Base-by-base conservation (phyloP, 2,888 invertebrate genomes). In the Anagyrus pseudococci region DNA sequence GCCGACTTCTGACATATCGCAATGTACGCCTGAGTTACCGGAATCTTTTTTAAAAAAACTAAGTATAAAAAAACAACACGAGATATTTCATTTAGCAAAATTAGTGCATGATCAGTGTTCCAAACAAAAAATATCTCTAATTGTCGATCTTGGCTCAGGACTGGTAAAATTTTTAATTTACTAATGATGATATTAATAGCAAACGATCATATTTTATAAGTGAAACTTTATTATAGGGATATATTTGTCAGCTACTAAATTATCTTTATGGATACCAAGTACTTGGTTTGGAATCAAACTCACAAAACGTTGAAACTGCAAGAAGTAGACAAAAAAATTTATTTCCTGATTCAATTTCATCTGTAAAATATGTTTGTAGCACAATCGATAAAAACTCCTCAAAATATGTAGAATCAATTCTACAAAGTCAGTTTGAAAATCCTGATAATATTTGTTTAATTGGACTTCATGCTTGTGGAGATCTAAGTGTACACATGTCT, bases 381-480 rank as follows among this genome's bases (percentile, higher is more conserved):
- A 85, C 84, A 55, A 82, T 92, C 40, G 84, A 81, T 0, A 77
- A 78, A 22, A 70, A 84, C 40, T 89, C 89, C 0, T 70, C 76
- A 17, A 70, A 71, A 13, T 78, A 78, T 54, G 85, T 89, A 58
- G 70, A 80, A 57, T 63, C 67, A n/a, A 79, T 79, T 70, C 66
- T 86, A 41, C 25, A 75, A 0, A 76, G 83, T 44, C 81, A 83
- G 59, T 82, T 83, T 66, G 72, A 82, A 63, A 72, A 79, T 46
- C 46, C 68, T 17, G 61, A 68, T 40, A 68, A 74, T 52, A 71
- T 82, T 57, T 84, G 84, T 59, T 74, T 89, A 67, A 82, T 86
- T 63, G 92, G 92, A 1, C 83, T 93, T 8, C 93, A 93, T 75
- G 88, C 91, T 6, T 93, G 93, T 73, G 92, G 89, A 0, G 92